Base-by-base conservation (phyloP, 2,797 vertebrate genomes). In the Linurgus olivaceus region DNA sequence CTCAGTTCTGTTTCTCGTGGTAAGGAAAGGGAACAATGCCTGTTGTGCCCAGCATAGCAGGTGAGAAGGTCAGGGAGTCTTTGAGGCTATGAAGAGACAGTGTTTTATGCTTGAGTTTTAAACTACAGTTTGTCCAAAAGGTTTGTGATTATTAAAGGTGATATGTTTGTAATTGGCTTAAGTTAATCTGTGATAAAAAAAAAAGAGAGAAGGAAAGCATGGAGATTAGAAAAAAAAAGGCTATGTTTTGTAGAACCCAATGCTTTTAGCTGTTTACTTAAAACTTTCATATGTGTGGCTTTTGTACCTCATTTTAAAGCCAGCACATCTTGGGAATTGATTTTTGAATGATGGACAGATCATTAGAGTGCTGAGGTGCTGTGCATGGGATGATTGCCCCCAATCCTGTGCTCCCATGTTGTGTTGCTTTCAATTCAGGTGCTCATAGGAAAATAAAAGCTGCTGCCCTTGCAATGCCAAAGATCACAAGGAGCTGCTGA, bases 271-370 rank as follows among this genome's bases (percentile, higher is more conserved):
- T 88, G 7, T 37, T 89, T 79, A 29, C 51, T 55, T 66, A 40
- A 55, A 92, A 52, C 54, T 70, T 77, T 71, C 17, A 2, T 74
- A 25, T 29, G 5, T 33, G 11, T 75, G 45, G 31, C 67, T 91
- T 94, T 83, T 86, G 55, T 52, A 76, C 25, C 38, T 81, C 51
- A 40, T 96, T 95, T 93, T 65, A 93, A 96, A 96, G 52, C 38
- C 86, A 55, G 40, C 33, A 25, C 12, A 62, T 86, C 28, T 87
- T 8, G 9, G 42, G 66, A 93, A 76, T 86, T 90, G 91, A 87
- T 86, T 91, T 89, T 75, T 61, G 63, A 88, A 58, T 80, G 76
- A 86, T 68, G 42, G 85, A 50, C 77, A 78, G 63, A 78, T 92
- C 45, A 74, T 93, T 88, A 67, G 76, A 73, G 54, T 65, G 50